These are phyloP conservation scores for Mastomys natalensis DNA, from an alignment of 2,113 vertebrate species.

Conservation along the genomic window DNA sequence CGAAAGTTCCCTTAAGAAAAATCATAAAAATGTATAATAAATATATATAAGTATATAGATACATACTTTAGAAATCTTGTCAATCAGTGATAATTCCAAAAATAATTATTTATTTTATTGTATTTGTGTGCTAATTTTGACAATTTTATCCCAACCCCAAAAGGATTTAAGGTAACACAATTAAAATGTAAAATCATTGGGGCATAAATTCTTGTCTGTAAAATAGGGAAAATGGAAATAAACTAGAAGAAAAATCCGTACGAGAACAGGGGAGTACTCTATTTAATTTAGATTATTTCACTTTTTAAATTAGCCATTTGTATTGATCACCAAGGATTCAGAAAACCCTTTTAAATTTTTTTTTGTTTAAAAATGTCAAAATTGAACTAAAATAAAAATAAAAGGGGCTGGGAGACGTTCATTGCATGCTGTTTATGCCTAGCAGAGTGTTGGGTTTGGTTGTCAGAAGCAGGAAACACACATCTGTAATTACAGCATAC, in stretches of 20 bases:
- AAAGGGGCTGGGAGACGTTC: not conserved
- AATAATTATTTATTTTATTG: not conserved
- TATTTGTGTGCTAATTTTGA: not conserved
- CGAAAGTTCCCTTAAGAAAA: not conserved
- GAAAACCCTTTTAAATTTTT: not conserved
- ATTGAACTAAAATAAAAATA: not conserved
- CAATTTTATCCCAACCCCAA: not conserved
- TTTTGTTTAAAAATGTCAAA: not conserved
- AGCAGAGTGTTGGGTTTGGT: too few relatives aligned
- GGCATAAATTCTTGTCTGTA: not conserved
- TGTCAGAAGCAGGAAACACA: not conserved
- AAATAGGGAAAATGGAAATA: not conserved
- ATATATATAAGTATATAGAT: not conserved
- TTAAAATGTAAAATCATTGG: not conserved
- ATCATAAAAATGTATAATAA: not conserved
- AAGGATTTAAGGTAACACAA: not conserved
- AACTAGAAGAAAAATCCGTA: constrained; percentile 2
- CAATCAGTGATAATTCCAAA: not conserved
- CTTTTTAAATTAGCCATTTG: not conserved
- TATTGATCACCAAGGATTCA: not conserved
- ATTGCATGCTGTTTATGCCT: not conserved
- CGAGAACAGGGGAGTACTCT: not conserved
- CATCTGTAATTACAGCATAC: not conserved
- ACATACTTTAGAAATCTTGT: not conserved
- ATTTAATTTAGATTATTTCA: constrained; percentile 10